A percentile compares a stretch with the other conserved stretches of the same genome.
Evolutionary conservation across 2,797 vertebrate genomes (phyloP).

Genomic region (Paguma larvata): DNA sequence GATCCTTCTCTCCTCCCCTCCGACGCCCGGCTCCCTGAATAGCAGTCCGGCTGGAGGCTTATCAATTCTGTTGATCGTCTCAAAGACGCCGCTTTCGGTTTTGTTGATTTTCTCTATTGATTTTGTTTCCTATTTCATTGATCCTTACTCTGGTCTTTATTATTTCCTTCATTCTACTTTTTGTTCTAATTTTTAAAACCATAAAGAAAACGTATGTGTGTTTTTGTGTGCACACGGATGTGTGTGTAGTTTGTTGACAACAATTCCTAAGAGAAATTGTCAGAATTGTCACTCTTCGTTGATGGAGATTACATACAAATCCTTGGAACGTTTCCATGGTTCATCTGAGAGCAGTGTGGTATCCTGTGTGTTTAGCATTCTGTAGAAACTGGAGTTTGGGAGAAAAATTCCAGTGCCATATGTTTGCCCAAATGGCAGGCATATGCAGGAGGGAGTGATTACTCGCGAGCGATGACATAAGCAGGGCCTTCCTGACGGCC

Average conservation of each 20-base stretch:
- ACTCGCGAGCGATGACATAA: not conserved
- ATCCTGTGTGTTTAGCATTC: constrained; percentile 26
- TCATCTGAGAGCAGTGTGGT: constrained; percentile 40
- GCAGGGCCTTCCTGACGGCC: not conserved
- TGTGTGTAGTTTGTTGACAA: not conserved
- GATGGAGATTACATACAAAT: constrained; percentile 5
- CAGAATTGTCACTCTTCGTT: constrained; percentile 45
- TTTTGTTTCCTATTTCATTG: not conserved
- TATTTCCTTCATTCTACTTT: not conserved
- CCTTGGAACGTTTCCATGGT: constrained; percentile 47
- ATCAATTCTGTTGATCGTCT: not conserved
- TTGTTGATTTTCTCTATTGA: not conserved
- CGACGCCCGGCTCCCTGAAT: not conserved
- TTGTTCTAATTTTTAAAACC: not conserved
- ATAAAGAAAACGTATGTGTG: not conserved
- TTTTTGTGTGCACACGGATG: not conserved
- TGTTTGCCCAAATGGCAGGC: constrained; percentile 63
- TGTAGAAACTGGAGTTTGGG: constrained; percentile 28
- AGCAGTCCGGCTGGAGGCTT: not conserved
- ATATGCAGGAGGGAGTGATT: not conserved
- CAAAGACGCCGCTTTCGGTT: not conserved
- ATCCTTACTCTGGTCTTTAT: not conserved
- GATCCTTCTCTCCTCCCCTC: not conserved
- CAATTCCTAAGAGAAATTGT: not conserved
- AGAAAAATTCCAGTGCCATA: constrained; percentile 40